phyloP scores from a whole-genome alignment of 2,113 vertebrate species.

The Petrocephalus zakoni region DNA sequence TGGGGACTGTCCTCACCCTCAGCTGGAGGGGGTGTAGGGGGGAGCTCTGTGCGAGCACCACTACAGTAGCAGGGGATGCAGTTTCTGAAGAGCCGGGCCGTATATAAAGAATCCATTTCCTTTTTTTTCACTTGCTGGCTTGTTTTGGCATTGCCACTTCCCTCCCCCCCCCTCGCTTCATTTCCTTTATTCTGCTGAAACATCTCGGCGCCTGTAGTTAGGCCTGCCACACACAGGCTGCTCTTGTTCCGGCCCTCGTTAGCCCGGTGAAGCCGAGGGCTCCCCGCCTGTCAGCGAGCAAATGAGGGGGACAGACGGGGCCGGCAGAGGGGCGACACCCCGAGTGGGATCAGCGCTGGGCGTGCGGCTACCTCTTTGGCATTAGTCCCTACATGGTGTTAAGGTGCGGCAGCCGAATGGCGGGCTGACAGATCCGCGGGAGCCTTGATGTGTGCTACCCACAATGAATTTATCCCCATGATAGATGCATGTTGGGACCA shows the following conservation, averaged over 20 bases:
- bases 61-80: conserved; percentile 20
- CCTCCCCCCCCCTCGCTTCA: conserved; percentile 25
- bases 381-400: background rate
- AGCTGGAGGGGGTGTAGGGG: background rate
- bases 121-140: conserved; percentile 13
- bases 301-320: conserved; percentile 53
- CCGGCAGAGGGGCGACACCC: conserved; percentile 49
- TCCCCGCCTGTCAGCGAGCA: conserved; percentile 54
- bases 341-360: conserved; percentile 2
- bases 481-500: background rate
- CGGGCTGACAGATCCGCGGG: background rate
- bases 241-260: conserved; percentile 61
- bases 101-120: conserved; percentile 25
- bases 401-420: background rate
- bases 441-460: background rate
- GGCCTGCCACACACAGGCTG: conserved; percentile 58
- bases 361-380: background rate
- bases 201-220: background rate
- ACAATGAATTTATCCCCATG: background rate
- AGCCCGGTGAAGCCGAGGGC: conserved; percentile 58
- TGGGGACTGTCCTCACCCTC: background rate
- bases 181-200: conserved; percentile 16
- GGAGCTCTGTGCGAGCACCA: background rate
- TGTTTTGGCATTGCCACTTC: conserved; percentile 8
- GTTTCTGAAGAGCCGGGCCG: background rate